Evolutionary conservation across 2,113 vertebrate genomes (phyloP), one percentile per base, ranked within the genome.

Genomic region (Tiliqua scincoides): DNA sequence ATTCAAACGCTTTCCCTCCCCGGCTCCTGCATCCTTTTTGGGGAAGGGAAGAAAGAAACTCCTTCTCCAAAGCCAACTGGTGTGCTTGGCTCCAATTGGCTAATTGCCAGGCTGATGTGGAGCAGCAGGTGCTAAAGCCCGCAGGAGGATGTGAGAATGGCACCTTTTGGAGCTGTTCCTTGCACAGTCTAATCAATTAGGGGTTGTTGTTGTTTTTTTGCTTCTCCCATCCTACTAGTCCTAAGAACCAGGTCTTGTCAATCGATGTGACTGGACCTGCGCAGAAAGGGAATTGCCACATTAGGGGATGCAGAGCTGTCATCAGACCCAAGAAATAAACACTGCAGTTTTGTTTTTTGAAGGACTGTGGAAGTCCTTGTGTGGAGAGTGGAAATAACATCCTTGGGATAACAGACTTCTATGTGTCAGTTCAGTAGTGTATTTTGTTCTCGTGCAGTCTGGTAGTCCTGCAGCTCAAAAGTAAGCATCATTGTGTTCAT

Each of bases 81-180:
- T 73, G 77, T 25, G 4, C 37, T 62, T 40, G 12, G 77, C 35
- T 57, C 15, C 43, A 73, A 65, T 40, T 73, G 40, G 57, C 57
- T 25, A 18, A 7, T 62, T 35, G 78, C 37, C 40, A 57, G 35
- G 35, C 52, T 81, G 85, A 74, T 74, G 59, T 73, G 52, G 61
- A 80, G 68, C n/a, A 86, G 85, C 85, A 86, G 85, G 85, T 86
- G 85, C 48, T 35, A 57, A 73, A 79, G 57, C 12, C n/a, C 35
- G 10, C 61, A n/a, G n/a, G 14, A 48, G 43, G 35, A 32, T 14
- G 35, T 62, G 67, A 3, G 59, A n/a, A 8, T 71, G 27, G 23
- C 57, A 15, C 30, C 20, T 37, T 86, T 79, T 57, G 11, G 25
- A 62, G 30, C 30, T 63, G 7, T 25, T 35, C n/a, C 0, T 63